Evolutionary conservation across 2,797 vertebrate genomes (phyloP).

Genomic region (Propithecus deckenii): DNA sequence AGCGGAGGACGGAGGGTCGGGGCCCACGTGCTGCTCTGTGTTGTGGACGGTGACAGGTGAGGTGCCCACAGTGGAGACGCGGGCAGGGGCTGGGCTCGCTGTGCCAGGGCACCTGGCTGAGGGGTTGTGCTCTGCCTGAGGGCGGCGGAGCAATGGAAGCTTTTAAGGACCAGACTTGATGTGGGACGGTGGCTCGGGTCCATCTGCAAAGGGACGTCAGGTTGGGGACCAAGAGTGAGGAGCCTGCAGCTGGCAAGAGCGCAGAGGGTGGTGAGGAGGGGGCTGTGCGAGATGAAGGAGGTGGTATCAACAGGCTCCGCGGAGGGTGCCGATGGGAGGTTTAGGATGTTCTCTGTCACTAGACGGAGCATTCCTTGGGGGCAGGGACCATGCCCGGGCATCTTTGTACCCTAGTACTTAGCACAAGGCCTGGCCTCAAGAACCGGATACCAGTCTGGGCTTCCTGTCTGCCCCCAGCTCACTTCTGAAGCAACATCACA

Average conservation of each 20-base stretch:
- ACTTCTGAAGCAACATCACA: constrained; percentile 62
- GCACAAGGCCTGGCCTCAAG: neutral
- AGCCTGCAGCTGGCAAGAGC: neutral
- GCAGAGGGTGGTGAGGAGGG: fast-evolving
- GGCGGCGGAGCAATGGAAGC: neutral
- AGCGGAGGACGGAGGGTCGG: neutral
- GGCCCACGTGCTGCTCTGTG: neutral
- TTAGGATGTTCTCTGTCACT: neutral
- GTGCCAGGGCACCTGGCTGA: neutral
- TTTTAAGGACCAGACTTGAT: neutral
- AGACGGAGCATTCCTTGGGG: neutral
- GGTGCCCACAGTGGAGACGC: neutral
- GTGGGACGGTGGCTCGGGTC: neutral
- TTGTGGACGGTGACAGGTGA: neutral
- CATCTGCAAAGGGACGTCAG: neutral
- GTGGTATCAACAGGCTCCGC: fast-evolving
- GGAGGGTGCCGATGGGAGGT: neutral
- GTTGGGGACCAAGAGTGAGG: neutral
- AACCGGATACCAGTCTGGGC: constrained; percentile 37
- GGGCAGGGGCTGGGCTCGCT: neutral
- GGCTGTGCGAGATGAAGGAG: neutral
- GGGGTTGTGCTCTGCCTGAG: neutral
- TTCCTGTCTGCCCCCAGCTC: constrained; percentile 66
- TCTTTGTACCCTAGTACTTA: neutral
- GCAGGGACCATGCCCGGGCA: neutral